Evolutionary conservation across 2,113 vertebrate genomes (phyloP).

Genomic region (Aythya baeri): DNA sequence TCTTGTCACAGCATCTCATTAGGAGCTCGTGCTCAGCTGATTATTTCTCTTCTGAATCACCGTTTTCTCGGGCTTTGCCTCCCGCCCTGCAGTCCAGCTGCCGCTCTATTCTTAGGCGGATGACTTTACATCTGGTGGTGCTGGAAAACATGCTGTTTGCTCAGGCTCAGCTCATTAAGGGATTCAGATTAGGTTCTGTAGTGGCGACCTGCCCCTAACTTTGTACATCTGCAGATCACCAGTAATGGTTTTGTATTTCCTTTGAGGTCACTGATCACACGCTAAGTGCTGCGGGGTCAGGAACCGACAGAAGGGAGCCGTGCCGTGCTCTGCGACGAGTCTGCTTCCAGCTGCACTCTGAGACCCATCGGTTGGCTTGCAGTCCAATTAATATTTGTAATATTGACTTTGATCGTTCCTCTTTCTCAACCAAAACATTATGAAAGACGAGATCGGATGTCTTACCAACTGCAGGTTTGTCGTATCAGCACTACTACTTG

Average conservation of each 20-base stretch:
- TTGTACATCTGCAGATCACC: not conserved
- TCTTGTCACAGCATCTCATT: constrained; percentile 41
- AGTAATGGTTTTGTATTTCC: constrained; percentile 7
- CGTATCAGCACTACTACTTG: not conserved
- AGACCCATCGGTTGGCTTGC: not conserved
- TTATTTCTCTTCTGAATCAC: constrained; percentile 38
- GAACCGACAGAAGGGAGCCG: not conserved
- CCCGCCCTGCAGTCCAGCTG: not conserved
- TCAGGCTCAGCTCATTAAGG: constrained; percentile 40
- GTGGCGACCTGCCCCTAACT: not conserved
- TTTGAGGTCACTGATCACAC: not conserved
- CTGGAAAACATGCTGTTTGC: constrained; percentile 34
- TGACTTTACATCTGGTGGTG: not conserved
- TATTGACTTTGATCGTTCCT: not conserved
- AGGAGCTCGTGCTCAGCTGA: constrained; percentile 2
- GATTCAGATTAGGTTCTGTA: not conserved
- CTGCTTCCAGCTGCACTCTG: not conserved
- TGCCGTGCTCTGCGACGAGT: not conserved
- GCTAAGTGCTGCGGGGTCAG: not conserved
- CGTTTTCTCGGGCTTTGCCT: not conserved
- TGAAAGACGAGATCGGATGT: not conserved
- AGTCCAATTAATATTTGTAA: constrained; percentile 24
- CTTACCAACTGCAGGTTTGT: not conserved
- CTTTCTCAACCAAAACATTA: not conserved
- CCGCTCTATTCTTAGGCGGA: constrained; percentile 6